A percentile compares a stretch with the other conserved stretches of the same genome.
Conservation (phyloP, 1,140 invertebrate species). For the Zaprionus ornatus region DNA sequence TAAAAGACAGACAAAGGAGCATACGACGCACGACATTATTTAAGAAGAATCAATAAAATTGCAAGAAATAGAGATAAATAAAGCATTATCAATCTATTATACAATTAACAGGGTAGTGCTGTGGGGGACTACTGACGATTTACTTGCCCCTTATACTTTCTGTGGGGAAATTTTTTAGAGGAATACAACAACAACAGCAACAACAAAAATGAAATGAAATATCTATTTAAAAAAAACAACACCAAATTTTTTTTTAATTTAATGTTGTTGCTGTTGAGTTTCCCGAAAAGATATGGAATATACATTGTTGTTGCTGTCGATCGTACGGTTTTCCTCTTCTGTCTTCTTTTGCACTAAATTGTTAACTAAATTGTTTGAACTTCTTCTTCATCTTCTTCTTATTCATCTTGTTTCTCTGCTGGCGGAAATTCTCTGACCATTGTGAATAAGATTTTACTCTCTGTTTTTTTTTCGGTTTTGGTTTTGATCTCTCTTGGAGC, state of each 20-base stretch:
- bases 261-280: slow-evolving; percentile 5
- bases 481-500: background rate
- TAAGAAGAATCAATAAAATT: too few relatives aligned
- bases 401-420: background rate
- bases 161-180: slow-evolving; percentile 13
- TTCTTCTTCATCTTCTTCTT: slow-evolving; percentile 16
- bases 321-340: background rate
- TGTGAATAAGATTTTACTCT: slow-evolving; percentile 8
- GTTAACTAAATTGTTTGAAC: slow-evolving; percentile 19
- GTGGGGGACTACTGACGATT: background rate
- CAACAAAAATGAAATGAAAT: slow-evolving; percentile 34
- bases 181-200: slow-evolving; percentile 17
- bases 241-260: slow-evolving; percentile 23
- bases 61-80: background rate
- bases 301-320: background rate
- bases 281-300: slow-evolving; percentile 16
- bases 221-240: slow-evolving; percentile 36
- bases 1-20: background rate
- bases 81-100: background rate
- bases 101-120: background rate
- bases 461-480: slow-evolving; percentile 5
- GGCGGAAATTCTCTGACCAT: slow-evolving; percentile 37
- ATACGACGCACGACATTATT: too few relatives aligned
- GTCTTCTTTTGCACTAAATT: slow-evolving; percentile 33
- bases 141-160: background rate